Evolutionary conservation across 92 coral and sea anemone genomes (phyloP), one percentile per base, ranked within the genome.

Genomic region (Umimayanthus chanpuru): DNA sequence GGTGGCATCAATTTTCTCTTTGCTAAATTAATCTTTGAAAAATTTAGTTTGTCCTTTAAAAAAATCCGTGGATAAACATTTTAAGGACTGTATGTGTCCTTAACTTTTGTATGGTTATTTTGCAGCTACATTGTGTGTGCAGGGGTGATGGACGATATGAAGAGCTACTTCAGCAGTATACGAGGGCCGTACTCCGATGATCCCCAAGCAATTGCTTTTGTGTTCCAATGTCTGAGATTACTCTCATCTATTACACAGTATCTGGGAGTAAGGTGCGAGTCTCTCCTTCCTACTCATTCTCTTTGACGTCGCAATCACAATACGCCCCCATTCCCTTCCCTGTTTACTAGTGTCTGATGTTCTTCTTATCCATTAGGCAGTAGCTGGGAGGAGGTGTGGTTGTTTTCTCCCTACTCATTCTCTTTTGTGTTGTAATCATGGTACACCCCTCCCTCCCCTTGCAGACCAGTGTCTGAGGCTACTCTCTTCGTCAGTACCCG

Each of bases 101-200:
- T 5, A 43, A 47, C 9, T 12, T 6, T 72, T 56, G 38, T 5
- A 9, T 92, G 47, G 15, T 79, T 80, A 14, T 75, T 49, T 76
- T 53, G 8, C 89, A 97, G 99, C 83, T 97, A 95, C 89, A 91
- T 95, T 56, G 99, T 97, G 23, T 97, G 99, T 72, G 91, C 94
- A 49, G 99, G 98, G 56, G 89, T 97, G 12, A 88, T 97, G 6
- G 99, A 97, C 71, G 98, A 95, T 77, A 92, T 97, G 81, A 80
- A 94, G 77, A 91, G 77, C 18, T 93, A 89, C 89, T 92, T 97
- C 43, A 92, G 81, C 79, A 73, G 91, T 39, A 82, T 97, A 44
- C 96, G 88, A 81, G 98, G 95, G n/a, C 93, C 98, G 11, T 88
- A 91, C 77, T 90, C 85, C 28, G 96, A 97, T 4, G 97, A 97